Percentiles rank a stretch among this genome's conserved stretches.
phyloP scores from a whole-genome alignment of 2,888 invertebrate species.

The Abscondita cerata region DNA sequence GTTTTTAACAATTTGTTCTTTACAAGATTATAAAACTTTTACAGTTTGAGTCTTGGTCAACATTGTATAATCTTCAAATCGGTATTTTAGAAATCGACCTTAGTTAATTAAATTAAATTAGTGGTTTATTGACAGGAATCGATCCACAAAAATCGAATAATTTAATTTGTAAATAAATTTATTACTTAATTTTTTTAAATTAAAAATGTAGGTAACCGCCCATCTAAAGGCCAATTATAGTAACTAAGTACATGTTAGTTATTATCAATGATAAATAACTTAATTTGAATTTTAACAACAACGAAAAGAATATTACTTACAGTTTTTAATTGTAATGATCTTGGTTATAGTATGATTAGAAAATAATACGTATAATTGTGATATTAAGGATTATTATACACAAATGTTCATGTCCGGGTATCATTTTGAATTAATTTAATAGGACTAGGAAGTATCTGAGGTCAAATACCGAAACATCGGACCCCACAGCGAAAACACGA shows the following conservation, averaged over 20 bases:
- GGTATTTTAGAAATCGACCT: no score
- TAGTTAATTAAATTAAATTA: no score
- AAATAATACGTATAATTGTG: slow-evolving; percentile 29
- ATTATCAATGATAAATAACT: slow-evolving; percentile 21
- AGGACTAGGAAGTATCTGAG: slow-evolving; percentile 39
- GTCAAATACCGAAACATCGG: slow-evolving; percentile 39
- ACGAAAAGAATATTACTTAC: slow-evolving; percentile 22
- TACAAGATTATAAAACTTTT: no score
- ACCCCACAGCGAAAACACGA: slow-evolving; percentile 41
- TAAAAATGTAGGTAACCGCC: no score
- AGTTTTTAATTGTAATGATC: slow-evolving; percentile 26
- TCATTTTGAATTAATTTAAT: slow-evolving; percentile 41
- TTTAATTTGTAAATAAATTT: no score
- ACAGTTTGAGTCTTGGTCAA: no score
- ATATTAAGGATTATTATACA: slow-evolving; percentile 35
- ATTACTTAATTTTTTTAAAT: no score
- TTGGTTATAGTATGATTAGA: slow-evolving; percentile 20
- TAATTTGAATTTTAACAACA: slow-evolving; percentile 21
- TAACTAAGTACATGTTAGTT: slow-evolving; percentile 4
- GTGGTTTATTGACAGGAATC: no score
- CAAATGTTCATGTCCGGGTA: slow-evolving; percentile 31
- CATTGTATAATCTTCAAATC: no score
- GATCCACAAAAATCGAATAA: no score
- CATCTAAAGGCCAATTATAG: background rate
- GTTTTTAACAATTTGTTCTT: no score